These are phyloP conservation scores for Pogonocherus hispidulus DNA, from an alignment of 2,888 invertebrate genomes.

Conservation along the genomic window DNA sequence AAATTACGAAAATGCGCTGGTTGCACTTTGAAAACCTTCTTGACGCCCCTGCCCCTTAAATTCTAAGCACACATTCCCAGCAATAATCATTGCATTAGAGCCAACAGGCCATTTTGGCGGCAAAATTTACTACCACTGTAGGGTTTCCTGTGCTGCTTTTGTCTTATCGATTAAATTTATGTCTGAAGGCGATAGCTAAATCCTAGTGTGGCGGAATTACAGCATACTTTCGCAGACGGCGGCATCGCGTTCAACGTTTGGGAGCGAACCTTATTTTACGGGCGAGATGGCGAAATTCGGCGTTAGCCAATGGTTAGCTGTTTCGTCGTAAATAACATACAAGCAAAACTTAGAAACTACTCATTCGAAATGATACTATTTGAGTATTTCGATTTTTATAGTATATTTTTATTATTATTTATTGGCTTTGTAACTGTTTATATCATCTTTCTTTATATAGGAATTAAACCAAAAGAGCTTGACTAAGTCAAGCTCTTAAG, in stretches of 20 bases:
- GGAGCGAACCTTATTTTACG: constrained; percentile 1
- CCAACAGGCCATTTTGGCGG: constrained; percentile 12
- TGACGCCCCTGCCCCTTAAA: too few relatives aligned
- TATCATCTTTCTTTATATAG: too few relatives aligned
- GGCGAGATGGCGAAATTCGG: neutral
- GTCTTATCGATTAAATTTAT: constrained; percentile 51
- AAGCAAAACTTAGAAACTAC: too few relatives aligned
- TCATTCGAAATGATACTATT: too few relatives aligned
- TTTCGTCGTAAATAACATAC: too few relatives aligned
- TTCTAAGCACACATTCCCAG: neutral
- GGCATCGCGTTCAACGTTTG: constrained; percentile 12
- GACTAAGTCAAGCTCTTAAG: too few relatives aligned
- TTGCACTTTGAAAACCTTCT: too few relatives aligned
- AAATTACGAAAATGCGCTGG: too few relatives aligned
- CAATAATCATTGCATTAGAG: constrained; percentile 13
- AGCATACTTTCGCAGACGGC: constrained; percentile 23
- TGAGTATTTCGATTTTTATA: too few relatives aligned
- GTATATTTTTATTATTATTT: too few relatives aligned
- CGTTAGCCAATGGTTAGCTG: neutral
- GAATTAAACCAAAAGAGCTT: too few relatives aligned
- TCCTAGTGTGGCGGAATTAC: constrained; percentile 19
- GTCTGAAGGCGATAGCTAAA: constrained; percentile 42
- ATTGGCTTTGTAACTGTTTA: too few relatives aligned
- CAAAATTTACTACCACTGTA: constrained; percentile 39
- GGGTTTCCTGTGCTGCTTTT: constrained; percentile 39